Evolutionary conservation across 2,113 vertebrate genomes (phyloP).

Genomic region (Pelmatolapia mariae): DNA sequence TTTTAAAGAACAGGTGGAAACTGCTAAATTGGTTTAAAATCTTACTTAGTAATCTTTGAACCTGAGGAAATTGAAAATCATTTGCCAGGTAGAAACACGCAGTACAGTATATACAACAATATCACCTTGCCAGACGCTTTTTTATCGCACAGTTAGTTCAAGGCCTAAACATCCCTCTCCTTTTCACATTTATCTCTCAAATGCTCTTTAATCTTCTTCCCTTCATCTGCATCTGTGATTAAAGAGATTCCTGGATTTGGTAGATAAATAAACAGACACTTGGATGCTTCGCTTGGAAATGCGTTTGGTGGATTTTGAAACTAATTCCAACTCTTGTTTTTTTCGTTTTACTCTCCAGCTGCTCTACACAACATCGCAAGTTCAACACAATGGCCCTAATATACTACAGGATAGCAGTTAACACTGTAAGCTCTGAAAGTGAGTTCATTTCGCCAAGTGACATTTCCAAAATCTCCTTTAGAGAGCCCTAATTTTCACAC

Average conservation of each 20-base stretch:
- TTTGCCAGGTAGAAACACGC: not conserved
- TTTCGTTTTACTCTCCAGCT: not conserved
- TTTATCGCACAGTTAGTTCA: not conserved
- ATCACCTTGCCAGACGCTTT: not conserved
- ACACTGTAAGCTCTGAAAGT: slow-evolving; percentile 4
- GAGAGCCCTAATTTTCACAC: slow-evolving; percentile 30
- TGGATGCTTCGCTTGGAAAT: not conserved
- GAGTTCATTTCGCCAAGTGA: slow-evolving; percentile 25
- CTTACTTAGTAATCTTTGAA: slow-evolving; percentile 33
- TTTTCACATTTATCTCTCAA: not conserved
- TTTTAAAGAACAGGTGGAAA: slow-evolving; percentile 32
- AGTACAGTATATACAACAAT: not conserved
- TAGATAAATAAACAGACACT: not conserved
- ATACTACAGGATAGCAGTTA: not conserved
- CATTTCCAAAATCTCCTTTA: slow-evolving; percentile 27
- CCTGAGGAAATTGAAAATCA: slow-evolving; percentile 18
- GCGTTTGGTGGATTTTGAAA: not conserved
- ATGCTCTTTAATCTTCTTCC: not conserved
- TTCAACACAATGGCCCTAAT: not conserved
- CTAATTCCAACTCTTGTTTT: not conserved
- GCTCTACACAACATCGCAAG: not conserved
- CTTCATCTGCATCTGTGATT: slow-evolving; percentile 1
- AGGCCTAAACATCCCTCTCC: not conserved
- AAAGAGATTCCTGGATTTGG: not conserved
- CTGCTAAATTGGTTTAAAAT: slow-evolving; percentile 31